phyloP scores from a whole-genome alignment of 2,888 invertebrate genomes.

The Pocota personata region DNA sequence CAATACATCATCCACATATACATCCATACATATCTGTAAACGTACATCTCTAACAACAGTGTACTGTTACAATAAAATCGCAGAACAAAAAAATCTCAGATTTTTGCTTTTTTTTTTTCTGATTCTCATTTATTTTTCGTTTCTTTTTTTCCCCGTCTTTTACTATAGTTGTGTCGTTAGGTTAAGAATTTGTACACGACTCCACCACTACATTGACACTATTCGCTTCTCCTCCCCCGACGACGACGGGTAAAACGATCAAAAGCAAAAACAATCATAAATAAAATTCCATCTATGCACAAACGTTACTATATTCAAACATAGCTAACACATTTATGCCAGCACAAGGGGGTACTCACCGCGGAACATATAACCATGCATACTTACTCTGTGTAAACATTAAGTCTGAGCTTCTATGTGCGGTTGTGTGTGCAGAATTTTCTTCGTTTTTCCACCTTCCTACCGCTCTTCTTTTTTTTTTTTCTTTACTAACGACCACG shows the following conservation, averaged over 20 bases:
- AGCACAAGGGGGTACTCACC: not conserved
- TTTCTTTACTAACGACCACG: not conserved
- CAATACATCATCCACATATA: not conserved
- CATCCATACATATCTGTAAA: not conserved
- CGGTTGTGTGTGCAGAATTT: conserved; percentile 34
- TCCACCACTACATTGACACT: not conserved
- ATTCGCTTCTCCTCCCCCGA: not conserved
- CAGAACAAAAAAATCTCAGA: conserved; percentile 16
- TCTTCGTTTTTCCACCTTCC: conserved; percentile 8
- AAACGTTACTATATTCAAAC: not conserved
- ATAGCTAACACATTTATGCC: not conserved
- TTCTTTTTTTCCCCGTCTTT: not conserved
- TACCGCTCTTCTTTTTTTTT: not conserved
- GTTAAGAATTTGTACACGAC: conserved; percentile 20
- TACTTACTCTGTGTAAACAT: not conserved
- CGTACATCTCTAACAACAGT: not conserved
- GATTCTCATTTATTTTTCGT: not conserved
- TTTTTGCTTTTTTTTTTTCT: conserved; percentile 1
- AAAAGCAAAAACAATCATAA: conserved; percentile 44
- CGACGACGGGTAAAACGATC: not conserved
- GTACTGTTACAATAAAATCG: conserved; percentile 41
- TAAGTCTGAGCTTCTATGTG: not conserved
- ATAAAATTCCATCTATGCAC: conserved; percentile 12
- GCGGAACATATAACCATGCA: not conserved
- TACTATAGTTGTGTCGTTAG: not conserved